Percentiles rank a stretch among this genome's conserved stretches.
These are phyloP conservation scores for Manis crassicaudata DNA, from an alignment of 2,797 vertebrate genomes.

Conservation along the genomic window DNA sequence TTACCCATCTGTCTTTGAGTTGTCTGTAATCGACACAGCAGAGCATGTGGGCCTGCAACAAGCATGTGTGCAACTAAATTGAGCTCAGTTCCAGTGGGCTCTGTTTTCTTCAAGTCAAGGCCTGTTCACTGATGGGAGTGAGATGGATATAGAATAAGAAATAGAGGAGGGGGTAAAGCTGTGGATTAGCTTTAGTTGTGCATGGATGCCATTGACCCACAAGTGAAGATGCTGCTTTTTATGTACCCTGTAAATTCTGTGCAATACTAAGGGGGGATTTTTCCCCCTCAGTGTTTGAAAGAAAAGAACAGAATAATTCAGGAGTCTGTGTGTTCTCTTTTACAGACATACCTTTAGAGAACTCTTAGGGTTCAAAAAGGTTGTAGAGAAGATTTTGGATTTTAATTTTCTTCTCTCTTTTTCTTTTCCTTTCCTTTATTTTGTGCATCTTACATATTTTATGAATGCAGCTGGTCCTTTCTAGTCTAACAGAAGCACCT, in stretches of 20 bases:
- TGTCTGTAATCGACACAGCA: background rate
- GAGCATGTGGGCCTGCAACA: background rate
- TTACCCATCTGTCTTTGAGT: background rate
- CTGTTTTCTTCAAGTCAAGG: background rate
- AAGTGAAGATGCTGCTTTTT: background rate
- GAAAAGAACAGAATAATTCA: background rate
- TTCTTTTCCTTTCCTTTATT: background rate
- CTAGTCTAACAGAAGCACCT: background rate
- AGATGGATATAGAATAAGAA: background rate
- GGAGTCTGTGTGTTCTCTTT: background rate
- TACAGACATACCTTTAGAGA: background rate
- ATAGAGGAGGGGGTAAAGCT: background rate
- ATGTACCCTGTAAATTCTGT: background rate
- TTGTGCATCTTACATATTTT: background rate
- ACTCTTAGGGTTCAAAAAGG: background rate
- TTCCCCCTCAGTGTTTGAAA: background rate
- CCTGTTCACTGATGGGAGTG: background rate
- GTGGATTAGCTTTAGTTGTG: background rate
- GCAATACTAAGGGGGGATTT: background rate
- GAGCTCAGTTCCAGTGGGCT: background rate
- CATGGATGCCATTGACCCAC: background rate
- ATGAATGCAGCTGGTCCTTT: background rate
- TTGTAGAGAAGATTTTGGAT: background rate
- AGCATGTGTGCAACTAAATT: background rate
- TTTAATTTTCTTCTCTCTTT: background rate